phyloP scores from a whole-genome alignment of 2,888 invertebrate species.

The Lepidonotus clava region DNA sequence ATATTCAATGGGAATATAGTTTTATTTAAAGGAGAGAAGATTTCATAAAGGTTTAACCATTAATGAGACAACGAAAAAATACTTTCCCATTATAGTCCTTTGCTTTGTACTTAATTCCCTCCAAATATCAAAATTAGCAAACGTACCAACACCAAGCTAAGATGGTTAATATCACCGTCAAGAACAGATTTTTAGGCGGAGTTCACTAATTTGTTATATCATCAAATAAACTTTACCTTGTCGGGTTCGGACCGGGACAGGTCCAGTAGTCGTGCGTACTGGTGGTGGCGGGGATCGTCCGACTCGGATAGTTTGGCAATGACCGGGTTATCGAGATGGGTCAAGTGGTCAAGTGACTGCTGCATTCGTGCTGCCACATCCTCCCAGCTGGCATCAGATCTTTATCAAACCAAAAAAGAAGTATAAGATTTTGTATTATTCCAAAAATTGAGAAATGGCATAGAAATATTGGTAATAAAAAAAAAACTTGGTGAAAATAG shows the following conservation, averaged over 20 bases:
- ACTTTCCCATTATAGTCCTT: too few species aligned
- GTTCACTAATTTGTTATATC: not conserved
- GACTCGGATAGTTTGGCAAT: conserved; percentile 68
- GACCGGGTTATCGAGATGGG: conserved; percentile 68
- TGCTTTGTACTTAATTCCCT: too few species aligned
- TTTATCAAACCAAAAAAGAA: conserved; percentile 39
- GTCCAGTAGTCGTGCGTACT: conserved; percentile 73
- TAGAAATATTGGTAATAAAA: too few species aligned
- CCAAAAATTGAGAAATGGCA: too few species aligned
- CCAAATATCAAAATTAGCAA: too few species aligned
- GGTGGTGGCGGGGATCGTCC: conserved; percentile 66
- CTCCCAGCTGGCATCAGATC: conserved; percentile 68
- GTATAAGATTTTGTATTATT: too few species aligned
- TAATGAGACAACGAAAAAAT: too few species aligned
- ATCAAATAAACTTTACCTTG: conserved; percentile 63
- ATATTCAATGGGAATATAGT: too few species aligned
- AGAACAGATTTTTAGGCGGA: not conserved
- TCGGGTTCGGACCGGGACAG: conserved; percentile 67
- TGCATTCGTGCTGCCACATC: conserved; percentile 66
- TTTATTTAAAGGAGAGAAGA: too few species aligned
- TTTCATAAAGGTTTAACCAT: too few species aligned
- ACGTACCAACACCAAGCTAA: too few species aligned
- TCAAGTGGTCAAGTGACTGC: conserved; percentile 71
- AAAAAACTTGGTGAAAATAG: too few species aligned
- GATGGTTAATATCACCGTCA: not conserved